phyloP scores from a whole-genome alignment of 2,888 invertebrate species.

The Ectemnius cavifrons region DNA sequence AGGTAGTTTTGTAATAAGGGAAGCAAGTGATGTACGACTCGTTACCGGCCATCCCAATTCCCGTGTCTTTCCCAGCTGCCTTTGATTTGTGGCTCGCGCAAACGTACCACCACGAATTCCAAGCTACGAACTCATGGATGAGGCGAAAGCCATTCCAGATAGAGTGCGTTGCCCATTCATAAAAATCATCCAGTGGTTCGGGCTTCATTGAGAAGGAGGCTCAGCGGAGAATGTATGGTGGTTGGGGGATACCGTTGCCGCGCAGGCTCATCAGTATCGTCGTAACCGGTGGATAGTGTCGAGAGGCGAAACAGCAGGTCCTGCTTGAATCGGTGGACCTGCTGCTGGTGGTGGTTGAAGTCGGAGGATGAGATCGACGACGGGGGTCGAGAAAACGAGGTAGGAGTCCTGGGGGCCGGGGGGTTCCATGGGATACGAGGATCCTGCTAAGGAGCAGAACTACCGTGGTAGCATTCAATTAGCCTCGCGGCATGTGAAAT shows the following conservation, averaged over 20 bases:
- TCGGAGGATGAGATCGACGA: background rate
- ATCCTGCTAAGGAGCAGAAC: conserved; percentile 69
- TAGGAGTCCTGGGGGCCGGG: conserved; percentile 8
- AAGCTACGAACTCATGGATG: too few species aligned
- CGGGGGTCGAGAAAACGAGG: conserved; percentile 9
- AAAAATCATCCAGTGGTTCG: too few species aligned
- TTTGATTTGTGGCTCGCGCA: too few species aligned
- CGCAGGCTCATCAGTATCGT: background rate
- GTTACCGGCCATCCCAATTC: conserved; percentile 13
- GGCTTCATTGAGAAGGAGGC: too few species aligned
- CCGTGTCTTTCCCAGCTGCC: background rate
- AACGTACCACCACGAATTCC: too few species aligned
- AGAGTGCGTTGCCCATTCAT: too few species aligned
- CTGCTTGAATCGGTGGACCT: too few species aligned
- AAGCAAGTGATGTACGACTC: conserved; percentile 5
- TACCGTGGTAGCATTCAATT: conserved; percentile 78
- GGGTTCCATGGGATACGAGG: conserved; percentile 54
- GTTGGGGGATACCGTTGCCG: conserved; percentile 28
- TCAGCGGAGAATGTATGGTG: background rate
- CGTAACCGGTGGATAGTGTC: too few species aligned
- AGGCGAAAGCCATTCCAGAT: too few species aligned
- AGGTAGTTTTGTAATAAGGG: too few species aligned
- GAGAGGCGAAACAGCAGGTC: too few species aligned
- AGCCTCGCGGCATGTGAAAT: conserved; percentile 75
- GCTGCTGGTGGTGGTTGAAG: too few species aligned